A percentile compares a stretch with the other conserved stretches of the same genome.
phyloP scores from a whole-genome alignment of 2,797 vertebrate species.

The Neosilurus hyrtlii region DNA sequence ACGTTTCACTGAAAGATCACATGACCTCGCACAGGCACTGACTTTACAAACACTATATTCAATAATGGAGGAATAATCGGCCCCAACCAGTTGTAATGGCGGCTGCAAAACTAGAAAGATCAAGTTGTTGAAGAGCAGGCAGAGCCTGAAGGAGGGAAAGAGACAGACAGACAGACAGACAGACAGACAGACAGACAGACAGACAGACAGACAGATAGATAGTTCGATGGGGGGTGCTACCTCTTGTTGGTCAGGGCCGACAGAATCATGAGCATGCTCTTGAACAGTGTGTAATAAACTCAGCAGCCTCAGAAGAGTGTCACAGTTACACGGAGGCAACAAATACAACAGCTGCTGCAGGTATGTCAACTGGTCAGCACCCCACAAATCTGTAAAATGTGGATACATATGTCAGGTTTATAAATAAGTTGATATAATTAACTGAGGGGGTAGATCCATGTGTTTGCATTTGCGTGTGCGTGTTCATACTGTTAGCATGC shows the following conservation, averaged over 20 bases:
- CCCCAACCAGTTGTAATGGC: too few species aligned
- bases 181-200: neutral
- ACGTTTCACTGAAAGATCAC: neutral
- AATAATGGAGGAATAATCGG: neutral
- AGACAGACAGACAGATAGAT: neutral
- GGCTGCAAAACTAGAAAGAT: neutral
- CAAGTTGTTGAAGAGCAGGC: neutral
- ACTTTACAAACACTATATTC: neutral
- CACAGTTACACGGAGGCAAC: slow-evolving; percentile 88
- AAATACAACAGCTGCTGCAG: slow-evolving; percentile 87
- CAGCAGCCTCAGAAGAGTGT: slow-evolving; percentile 86
- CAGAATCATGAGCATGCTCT: slow-evolving; percentile 74
- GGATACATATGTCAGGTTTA: slow-evolving; percentile 1
- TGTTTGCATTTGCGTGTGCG: neutral
- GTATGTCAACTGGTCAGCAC: slow-evolving; percentile 73
- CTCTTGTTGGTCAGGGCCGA: slow-evolving; percentile 74
- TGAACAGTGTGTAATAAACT: slow-evolving; percentile 79
- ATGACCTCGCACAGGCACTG: neutral
- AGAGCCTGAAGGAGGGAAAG: neutral
- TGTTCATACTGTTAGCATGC: slow-evolving; percentile 76
- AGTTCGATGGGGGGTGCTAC: slow-evolving; percentile 64
- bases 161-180: neutral
- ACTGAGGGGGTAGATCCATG: neutral
- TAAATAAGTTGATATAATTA: neutral
- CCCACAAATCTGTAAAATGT: slow-evolving; percentile 70